These are phyloP conservation scores for Drosophila arizonae DNA, from an alignment of 1,140 invertebrate species.

Conservation along the genomic window DNA sequence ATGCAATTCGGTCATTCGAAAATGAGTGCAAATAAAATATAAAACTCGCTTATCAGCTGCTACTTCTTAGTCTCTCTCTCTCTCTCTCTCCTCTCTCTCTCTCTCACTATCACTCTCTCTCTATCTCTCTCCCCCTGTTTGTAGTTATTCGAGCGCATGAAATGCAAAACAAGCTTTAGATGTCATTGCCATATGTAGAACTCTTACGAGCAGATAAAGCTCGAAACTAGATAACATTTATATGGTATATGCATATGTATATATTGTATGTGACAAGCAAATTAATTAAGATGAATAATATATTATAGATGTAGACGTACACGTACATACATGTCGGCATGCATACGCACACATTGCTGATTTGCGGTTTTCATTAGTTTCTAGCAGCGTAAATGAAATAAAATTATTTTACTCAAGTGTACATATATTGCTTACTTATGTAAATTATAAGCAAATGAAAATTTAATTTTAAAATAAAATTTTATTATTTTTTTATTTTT, in stretches of 20 bases:
- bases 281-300: conserved; percentile 2
- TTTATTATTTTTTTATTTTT: no score
- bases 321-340: not conserved
- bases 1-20: conserved; percentile 41
- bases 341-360: not conserved
- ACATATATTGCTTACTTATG: no score
- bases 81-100: not conserved
- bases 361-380: not conserved
- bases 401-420: no score
- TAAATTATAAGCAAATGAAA: no score
- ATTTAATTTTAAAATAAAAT: no score
- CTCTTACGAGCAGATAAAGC: conserved; percentile 8
- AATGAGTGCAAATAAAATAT: conserved; percentile 24
- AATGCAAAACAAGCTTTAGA: conserved; percentile 28
- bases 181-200: conserved; percentile 38
- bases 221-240: conserved; percentile 21
- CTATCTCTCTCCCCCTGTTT: not conserved
- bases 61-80: conserved; percentile 2
- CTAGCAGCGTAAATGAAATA: not conserved
- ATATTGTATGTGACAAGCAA: not conserved
- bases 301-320: not conserved
- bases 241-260: not conserved
- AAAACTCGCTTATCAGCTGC: conserved; percentile 37
- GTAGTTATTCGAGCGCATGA: conserved; percentile 1
- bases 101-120: conserved; percentile 10